phyloP scores from a whole-genome alignment of 2,797 vertebrate genomes.

The Artibeus jamaicensis region DNA sequence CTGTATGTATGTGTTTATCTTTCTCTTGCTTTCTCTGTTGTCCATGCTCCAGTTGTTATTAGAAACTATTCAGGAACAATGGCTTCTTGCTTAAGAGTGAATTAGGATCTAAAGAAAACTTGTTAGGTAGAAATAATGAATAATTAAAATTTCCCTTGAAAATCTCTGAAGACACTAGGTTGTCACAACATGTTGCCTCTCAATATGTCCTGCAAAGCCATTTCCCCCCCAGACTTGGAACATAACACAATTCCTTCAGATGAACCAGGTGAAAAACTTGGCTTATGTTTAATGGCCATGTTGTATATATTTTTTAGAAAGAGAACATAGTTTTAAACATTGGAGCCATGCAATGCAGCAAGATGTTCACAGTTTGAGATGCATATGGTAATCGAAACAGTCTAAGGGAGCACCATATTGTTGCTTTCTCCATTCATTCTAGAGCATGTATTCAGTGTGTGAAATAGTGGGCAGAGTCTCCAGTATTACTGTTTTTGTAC shows the following conservation, averaged over 20 bases:
- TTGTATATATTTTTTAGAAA: constrained; percentile 13
- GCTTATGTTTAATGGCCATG: neutral
- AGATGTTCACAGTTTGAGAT: constrained; percentile 7
- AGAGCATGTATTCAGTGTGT: neutral
- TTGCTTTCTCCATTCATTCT: neutral
- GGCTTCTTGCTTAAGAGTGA: constrained; percentile 22
- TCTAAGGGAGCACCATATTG: neutral
- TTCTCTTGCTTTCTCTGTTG: neutral
- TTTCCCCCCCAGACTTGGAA: constrained; percentile 27
- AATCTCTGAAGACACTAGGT: neutral
- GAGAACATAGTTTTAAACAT: constrained; percentile 17
- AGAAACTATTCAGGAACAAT: neutral
- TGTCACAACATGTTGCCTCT: neutral
- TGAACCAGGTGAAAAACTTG: constrained; percentile 1
- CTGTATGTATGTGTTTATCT: neutral
- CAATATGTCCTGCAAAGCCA: neutral
- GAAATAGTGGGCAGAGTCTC: neutral
- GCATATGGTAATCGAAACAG: neutral
- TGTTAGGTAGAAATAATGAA: neutral
- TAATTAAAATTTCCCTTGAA: neutral
- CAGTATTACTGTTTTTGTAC: neutral
- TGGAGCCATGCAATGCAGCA: neutral
- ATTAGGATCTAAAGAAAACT: constrained; percentile 9
- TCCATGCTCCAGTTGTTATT: neutral
- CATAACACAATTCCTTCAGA: neutral